Base-by-base conservation (phyloP, 2,113 vertebrate species). In the Phocoena phocoena region DNA sequence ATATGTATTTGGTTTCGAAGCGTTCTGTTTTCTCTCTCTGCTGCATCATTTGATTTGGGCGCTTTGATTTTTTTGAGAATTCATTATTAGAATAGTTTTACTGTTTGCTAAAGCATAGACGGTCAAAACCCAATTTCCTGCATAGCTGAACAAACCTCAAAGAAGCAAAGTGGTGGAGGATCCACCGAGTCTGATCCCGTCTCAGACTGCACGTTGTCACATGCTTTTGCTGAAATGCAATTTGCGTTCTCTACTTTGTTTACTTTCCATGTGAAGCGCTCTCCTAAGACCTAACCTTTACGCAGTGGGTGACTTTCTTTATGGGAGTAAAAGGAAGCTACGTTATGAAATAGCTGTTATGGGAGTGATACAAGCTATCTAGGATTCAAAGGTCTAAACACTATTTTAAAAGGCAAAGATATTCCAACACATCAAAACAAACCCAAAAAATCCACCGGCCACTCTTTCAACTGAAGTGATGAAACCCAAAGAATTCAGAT, bases 311-410 rank as follows among this genome's bases (percentile, higher is more conserved):
- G 79, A 89, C 70, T 97, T 97, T 98, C 93, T 92, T 97, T 94
- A 96, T 76, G 71, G 68, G 96, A 87, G 97, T 96, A 93, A 98
- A 97, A 98, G 98, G 97, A 98, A 98, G 94, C 89, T 36, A 63
- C 60, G 17, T 63, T 97, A 81, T 96, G 85, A 97, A 98, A 97
- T 71, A 91, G 86, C 63, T n/a, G 41, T 97, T 97, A 85, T 50
- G 31, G 82, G 97, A 98, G 25, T 83, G 77, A 92, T 80, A 74
- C 36, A 86, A 70, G 68, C 62, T 92, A 44, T 94, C 93, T 68
- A 95, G 93, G 93, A 98, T 47, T 41, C 80, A 92, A 83, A 91
- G 96, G 83, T 97, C 85, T 96, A 90, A 93, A 60, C 21, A 63
- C 36, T 93, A 79, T 83, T 93, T 95, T 79, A 81, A 84, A 82